phyloP scores from a whole-genome alignment of 2,888 invertebrate species.

The Tortricodes alternella region DNA sequence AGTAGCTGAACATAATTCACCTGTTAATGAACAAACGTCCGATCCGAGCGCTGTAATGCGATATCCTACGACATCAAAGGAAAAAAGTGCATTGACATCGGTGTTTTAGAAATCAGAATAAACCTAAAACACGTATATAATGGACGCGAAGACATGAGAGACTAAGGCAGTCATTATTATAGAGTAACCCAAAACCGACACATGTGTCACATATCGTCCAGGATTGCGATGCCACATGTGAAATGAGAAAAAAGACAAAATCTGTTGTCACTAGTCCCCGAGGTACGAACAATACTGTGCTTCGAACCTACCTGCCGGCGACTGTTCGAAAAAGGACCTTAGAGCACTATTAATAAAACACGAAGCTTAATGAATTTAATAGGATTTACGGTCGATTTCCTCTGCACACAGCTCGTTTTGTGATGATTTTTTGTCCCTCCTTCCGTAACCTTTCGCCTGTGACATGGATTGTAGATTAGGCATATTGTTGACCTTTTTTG shows the following conservation, averaged over 20 bases:
- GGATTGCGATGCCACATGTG: constrained; percentile 82
- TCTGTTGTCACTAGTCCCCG: constrained; percentile 80
- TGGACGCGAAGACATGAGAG: constrained; percentile 67
- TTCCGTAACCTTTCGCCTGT: constrained; percentile 81
- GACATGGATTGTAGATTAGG: constrained; percentile 82
- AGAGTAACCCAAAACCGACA: constrained; percentile 78
- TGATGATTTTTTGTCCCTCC: constrained; percentile 77
- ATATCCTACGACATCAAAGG: constrained; percentile 73
- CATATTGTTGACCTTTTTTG: constrained; percentile 82
- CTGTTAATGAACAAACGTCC: constrained; percentile 53
- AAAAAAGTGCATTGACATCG: constrained; percentile 58
- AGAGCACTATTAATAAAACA: constrained; percentile 43
- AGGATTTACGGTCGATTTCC: constrained; percentile 67
- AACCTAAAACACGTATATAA: constrained; percentile 62
- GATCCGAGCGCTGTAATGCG: constrained; percentile 38
- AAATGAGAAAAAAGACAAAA: constrained; percentile 76
- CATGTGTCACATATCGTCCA: constrained; percentile 82
- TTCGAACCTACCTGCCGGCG: constrained; percentile 45
- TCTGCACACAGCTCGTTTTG: constrained; percentile 63
- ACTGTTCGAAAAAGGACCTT: constrained; percentile 52
- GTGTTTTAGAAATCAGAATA: constrained; percentile 52
- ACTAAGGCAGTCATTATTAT: constrained; percentile 76
- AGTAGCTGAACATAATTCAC: constrained; percentile 55
- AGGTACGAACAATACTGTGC: constrained; percentile 77
- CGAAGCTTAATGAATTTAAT: constrained; percentile 41